phyloP scores from a whole-genome alignment of 1,140 invertebrate species.

The Triops longicaudatus region DNA sequence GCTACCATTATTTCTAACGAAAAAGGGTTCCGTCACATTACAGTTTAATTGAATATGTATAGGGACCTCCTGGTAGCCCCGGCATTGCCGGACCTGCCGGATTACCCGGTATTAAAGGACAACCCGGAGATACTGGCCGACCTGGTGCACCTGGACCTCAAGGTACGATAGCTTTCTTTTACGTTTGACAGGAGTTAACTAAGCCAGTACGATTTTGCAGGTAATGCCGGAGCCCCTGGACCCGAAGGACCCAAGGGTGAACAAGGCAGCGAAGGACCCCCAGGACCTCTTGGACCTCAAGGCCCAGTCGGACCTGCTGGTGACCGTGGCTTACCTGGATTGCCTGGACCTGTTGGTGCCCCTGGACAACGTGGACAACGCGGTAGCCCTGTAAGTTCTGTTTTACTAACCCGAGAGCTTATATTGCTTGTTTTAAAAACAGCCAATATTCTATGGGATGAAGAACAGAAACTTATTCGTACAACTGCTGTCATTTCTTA shows the following conservation, averaged over 20 bases:
- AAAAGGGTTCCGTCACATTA: background rate
- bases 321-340: conserved; percentile 54
- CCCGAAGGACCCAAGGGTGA: conserved; percentile 56
- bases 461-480: background rate
- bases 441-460: too few species aligned
- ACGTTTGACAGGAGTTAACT: background rate
- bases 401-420: conserved; percentile 15
- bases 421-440: background rate
- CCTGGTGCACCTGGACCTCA: conserved; percentile 54
- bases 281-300: conserved; percentile 43
- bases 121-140: conserved; percentile 59
- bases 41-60: conserved; percentile 26
- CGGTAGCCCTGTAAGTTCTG: conserved; percentile 40
- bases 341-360: conserved; percentile 50
- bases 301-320: conserved; percentile 54
- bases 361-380: conserved; percentile 43
- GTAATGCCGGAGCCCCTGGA: conserved; percentile 57
- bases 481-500: conserved; percentile 33
- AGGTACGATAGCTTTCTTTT: background rate
- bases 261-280: conserved; percentile 38
- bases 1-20: too few species aligned
- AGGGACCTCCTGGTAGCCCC: conserved; percentile 26
- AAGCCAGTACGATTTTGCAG: conserved; percentile 37
- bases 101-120: conserved; percentile 60
- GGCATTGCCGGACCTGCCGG: conserved; percentile 27